These are phyloP conservation scores for Theristicus caerulescens DNA, from an alignment of 2,113 vertebrate genomes.

Conservation along the genomic window DNA sequence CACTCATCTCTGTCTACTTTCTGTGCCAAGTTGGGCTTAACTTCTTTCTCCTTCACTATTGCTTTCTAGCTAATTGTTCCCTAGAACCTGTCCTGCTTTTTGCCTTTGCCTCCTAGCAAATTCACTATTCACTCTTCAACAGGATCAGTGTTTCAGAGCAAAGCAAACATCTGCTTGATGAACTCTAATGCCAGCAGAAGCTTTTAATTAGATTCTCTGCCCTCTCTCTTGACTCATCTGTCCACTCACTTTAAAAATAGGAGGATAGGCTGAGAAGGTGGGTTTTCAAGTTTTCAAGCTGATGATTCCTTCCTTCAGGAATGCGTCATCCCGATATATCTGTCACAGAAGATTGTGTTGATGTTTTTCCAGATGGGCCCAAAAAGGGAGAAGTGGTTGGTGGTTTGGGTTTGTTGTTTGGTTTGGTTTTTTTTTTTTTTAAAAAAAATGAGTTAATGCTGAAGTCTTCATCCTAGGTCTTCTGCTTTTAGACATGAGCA, in stretches of 20 bases:
- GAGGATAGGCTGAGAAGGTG: background rate
- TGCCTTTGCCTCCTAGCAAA: background rate
- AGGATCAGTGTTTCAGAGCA: background rate
- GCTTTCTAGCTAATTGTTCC: background rate
- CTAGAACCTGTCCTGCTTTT: background rate
- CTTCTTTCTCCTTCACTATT: background rate
- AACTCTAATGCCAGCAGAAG: background rate
- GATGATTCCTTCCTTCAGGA: background rate
- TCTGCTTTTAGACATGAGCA: background rate
- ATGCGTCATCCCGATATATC: background rate
- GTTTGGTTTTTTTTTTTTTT: background rate
- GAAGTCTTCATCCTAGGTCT: background rate
- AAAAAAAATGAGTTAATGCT: background rate
- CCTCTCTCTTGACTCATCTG: background rate
- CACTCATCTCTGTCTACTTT: background rate
- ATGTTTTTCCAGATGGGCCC: background rate
- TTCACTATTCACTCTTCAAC: background rate
- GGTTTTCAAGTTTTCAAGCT: background rate
- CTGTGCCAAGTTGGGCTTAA: background rate
- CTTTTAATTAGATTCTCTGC: background rate
- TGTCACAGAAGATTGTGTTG: background rate
- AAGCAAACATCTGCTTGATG: background rate
- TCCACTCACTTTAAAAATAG: background rate
- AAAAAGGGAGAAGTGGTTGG: background rate
- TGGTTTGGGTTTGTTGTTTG: background rate